phyloP scores from a whole-genome alignment of 2,797 vertebrate species.

The Sylvia borin region DNA sequence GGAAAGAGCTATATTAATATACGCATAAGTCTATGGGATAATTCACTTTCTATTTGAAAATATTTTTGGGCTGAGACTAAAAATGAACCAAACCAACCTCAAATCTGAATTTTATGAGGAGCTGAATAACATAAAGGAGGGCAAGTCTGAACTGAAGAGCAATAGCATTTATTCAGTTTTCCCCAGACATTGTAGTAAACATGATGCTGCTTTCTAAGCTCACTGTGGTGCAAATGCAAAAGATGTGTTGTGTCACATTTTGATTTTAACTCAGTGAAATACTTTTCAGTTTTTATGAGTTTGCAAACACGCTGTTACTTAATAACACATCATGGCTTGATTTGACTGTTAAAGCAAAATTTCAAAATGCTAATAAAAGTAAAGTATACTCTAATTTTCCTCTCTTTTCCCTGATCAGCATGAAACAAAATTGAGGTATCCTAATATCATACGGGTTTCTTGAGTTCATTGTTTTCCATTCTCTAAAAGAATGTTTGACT shows the following conservation, averaged over 20 bases:
- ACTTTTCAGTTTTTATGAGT: constrained; percentile 19
- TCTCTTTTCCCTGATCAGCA: not conserved
- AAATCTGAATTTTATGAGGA: constrained; percentile 52
- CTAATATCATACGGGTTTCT: not conserved
- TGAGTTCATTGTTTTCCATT: not conserved
- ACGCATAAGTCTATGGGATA: not conserved
- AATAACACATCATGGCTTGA: constrained; percentile 13
- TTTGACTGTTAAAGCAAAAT: constrained; percentile 2
- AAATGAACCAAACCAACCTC: constrained; percentile 24
- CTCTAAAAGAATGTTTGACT: not conserved
- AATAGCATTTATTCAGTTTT: constrained; percentile 13
- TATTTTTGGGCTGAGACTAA: not conserved
- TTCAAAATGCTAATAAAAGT: not conserved
- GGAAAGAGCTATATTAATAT: not conserved
- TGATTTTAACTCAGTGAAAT: constrained; percentile 38
- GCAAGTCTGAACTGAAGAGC: constrained; percentile 27
- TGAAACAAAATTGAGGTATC: not conserved
- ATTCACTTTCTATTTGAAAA: constrained; percentile 27
- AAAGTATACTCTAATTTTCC: not conserved
- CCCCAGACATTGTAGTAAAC: constrained; percentile 6
- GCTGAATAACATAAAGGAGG: constrained; percentile 3
- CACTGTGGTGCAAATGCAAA: constrained; percentile 50
- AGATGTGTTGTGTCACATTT: constrained; percentile 15
- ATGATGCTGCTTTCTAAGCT: constrained; percentile 30
- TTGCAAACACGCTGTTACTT: not conserved